phyloP scores from a whole-genome alignment of 2,888 invertebrate genomes.

The Cryptocheilus praepositus region DNA sequence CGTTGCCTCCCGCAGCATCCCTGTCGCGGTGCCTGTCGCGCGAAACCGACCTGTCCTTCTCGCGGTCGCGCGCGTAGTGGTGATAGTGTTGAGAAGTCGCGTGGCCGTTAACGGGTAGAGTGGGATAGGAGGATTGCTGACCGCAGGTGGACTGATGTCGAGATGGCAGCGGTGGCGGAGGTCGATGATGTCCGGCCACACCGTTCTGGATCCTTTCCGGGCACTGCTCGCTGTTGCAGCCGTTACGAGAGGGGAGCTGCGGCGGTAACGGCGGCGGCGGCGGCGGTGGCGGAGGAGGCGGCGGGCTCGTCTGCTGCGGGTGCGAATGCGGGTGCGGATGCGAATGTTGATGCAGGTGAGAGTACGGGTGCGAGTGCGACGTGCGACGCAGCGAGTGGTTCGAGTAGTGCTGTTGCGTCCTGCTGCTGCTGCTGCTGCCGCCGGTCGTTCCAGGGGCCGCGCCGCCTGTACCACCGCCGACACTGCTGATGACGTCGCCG shows the following conservation, averaged over 20 bases:
- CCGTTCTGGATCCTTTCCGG: constrained; percentile 47
- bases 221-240: constrained; percentile 35
- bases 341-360: not conserved
- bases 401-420: constrained; percentile 54
- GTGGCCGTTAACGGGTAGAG: constrained; percentile 69
- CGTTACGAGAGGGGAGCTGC: constrained; percentile 36
- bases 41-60: constrained; percentile 45
- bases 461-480: constrained; percentile 14
- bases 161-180: constrained; percentile 60
- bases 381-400: constrained; percentile 58
- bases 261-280: constrained; percentile 28
- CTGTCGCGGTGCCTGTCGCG: constrained; percentile 51
- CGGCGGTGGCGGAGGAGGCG: not conserved
- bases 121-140: constrained; percentile 64
- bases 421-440: not conserved
- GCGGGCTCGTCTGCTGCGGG: too few relatives aligned
- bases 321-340: not conserved
- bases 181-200: constrained; percentile 44
- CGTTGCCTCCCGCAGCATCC: constrained; percentile 36
- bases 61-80: constrained; percentile 62
- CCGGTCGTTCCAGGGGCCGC: too few relatives aligned
- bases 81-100: constrained; percentile 63
- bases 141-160: constrained; percentile 43
- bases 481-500: too few relatives aligned
- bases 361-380: constrained; percentile 21